A percentile compares a stretch with the other conserved stretches of the same genome.
phyloP scores from a whole-genome alignment of 2,797 vertebrate species.

The Coreius guichenoti region DNA sequence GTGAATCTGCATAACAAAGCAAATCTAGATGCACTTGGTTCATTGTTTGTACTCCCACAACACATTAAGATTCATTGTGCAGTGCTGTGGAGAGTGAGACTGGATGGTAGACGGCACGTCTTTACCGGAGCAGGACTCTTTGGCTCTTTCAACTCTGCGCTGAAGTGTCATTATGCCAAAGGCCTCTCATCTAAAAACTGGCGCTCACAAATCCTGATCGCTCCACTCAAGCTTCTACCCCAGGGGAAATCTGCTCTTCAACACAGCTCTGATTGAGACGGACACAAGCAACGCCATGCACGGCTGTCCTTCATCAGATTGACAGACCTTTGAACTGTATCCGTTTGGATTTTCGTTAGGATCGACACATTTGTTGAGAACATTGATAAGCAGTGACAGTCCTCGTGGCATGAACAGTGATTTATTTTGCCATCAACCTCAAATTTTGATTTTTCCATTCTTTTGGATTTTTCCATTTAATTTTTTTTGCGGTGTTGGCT shows the following conservation, averaged over 20 bases:
- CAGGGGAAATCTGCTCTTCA: constrained; percentile 42
- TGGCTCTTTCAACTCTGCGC: constrained; percentile 26
- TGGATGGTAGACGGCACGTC: constrained; percentile 8
- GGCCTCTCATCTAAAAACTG: constrained; percentile 38
- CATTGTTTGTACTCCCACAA: constrained; percentile 60
- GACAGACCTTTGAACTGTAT: constrained; percentile 34
- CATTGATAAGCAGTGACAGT: constrained; percentile 2
- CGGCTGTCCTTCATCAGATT: constrained; percentile 19
- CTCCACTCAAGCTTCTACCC: background rate
- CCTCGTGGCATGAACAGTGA: background rate
- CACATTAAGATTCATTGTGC: constrained; percentile 61
- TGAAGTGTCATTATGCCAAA: constrained; percentile 36
- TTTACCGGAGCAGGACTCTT: constrained; percentile 25
- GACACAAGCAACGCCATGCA: constrained; percentile 25
- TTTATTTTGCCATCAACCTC: constrained; percentile 10
- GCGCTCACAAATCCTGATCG: constrained; percentile 22
- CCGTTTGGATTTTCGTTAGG: constrained; percentile 22
- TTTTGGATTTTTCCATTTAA: too few species aligned
- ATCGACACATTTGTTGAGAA: constrained; percentile 28
- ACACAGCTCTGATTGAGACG: constrained; percentile 35
- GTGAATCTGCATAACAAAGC: constrained; percentile 63
- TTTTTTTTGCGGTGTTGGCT: background rate
- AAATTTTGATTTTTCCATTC: background rate
- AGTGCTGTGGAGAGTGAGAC: background rate
- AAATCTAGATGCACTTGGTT: constrained; percentile 45